Evolutionary conservation across 2,113 vertebrate genomes (phyloP), one percentile per base, ranked within the genome.

Genomic region (Arizona elegans): DNA sequence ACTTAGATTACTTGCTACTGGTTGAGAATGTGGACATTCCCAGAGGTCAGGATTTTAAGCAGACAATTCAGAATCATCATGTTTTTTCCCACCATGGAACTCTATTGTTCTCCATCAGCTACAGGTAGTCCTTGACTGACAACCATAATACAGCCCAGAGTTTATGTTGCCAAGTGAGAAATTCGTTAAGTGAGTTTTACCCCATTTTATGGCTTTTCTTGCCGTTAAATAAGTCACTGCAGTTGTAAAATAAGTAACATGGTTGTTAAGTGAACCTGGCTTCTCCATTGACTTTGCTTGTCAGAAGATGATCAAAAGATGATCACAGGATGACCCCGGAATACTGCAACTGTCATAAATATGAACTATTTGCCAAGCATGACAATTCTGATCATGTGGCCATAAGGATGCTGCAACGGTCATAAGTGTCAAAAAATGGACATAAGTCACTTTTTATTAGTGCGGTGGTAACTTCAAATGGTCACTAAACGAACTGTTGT

Each of bases 1-100:
- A 92, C 81, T 47, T 86, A 93, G 70, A 92, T 47, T 59, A 89
- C 86, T 1, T 95, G 94, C 88, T 93, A 93, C 88, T 92, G 52
- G 52, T 54, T 62, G 53, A 93, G 92, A 90, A 90, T 56, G 65
- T 29, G 47, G 89, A 90, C 56, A 90, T 59, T 93, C 33, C 89
- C 81, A 93, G 81, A 90, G 92, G 92, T 90, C 89, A 93, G 81
- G 29, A 90, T 65, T 38, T 62, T 33, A 87, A 62, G 75, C 81
- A 87, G 81, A 90, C 50, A n/a, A 89, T 90, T 93, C 92, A 90
- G 50, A 65, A 87, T 70, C 23, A 6, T 87, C 50, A 87, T 90
- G 47, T 23, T 93, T 93, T 86, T 93, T 70, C 89, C 92, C 89
- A 93, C 58, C 58, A 93, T 54, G 89, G 90, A 93, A 50, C 13